Base-by-base conservation (phyloP, 2,888 invertebrate genomes). In the Rhogogaster chlorosoma region DNA sequence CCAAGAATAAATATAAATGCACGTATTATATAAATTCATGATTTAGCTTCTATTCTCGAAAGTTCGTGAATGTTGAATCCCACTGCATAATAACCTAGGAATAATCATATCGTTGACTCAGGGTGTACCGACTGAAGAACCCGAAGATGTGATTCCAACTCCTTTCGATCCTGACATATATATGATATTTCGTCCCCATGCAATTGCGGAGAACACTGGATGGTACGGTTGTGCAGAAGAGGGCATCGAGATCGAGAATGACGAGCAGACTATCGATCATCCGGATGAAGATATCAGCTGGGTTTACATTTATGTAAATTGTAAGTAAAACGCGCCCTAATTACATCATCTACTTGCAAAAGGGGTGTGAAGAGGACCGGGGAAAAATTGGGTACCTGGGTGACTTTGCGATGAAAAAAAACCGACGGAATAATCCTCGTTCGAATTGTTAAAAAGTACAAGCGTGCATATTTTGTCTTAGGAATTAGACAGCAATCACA, bases 251-350 rank as follows among this genome's bases (percentile, higher is more conserved):
- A 78, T 88, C 4, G 84, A 61, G 18, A 18, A 73, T 2, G 84
- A 87, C 18, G 78, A 80, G 29, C 75, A 88, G 42, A 57, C 38
- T 10, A 32, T 87, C 26, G 73, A 89, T 32, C 84, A 85, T 64
- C 64, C 84, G 6, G 36, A 84, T 18, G 85, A 88, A 12, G 83
- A 89, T 2, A 86, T 89, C 38, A 89, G 84, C 7, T 91, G 91
- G 91, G 86, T 89, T 0, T 93, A 93, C 84, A 90, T 93, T 86
- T 93, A 91, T 82, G 91, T 93, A 1, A 88, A 87, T 87, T 93
- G 93, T 93, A 86, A 88, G 91, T 4, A 9, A 9, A 45, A 9
- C n/a, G 9, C 29, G 22, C 45, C 18, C 6, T 45, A 26, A 45
- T 15, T 12, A 45, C 45, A 15, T 45, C 45, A 45, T 45, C 45